Percentiles rank a stretch among this genome's conserved stretches.
Evolutionary conservation across 2,113 vertebrate genomes (phyloP).

Genomic region (Megaceryle torquata): DNA sequence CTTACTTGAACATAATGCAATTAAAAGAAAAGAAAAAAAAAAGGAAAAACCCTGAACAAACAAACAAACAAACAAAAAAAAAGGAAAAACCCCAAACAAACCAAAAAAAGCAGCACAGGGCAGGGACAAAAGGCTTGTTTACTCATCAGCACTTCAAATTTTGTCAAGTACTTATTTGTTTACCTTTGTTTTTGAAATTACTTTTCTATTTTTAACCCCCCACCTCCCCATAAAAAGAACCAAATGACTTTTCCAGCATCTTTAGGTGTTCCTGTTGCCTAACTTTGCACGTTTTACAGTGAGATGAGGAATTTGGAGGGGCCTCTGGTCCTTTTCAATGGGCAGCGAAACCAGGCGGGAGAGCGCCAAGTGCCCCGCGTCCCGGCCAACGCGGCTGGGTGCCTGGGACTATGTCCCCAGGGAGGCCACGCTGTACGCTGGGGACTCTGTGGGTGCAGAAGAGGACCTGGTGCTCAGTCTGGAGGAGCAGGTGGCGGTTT

Average conservation of each 20-base stretch:
- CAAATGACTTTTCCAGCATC: background rate
- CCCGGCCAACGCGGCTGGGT: background rate
- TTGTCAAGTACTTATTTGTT: background rate
- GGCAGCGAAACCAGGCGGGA: background rate
- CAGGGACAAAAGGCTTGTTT: constrained; percentile 49
- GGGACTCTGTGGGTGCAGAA: constrained; percentile 24
- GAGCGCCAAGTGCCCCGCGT: background rate
- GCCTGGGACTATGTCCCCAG: constrained; percentile 50
- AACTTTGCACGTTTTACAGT: background rate
- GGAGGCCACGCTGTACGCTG: constrained; percentile 50
- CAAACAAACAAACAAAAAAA: background rate
- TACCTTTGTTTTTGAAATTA: background rate
- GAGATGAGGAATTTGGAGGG: background rate
- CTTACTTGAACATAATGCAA: background rate
- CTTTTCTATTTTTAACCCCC: background rate
- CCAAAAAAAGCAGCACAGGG: constrained; percentile 31
- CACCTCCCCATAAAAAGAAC: background rate
- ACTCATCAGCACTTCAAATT: constrained; percentile 41
- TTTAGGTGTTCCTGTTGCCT: background rate
- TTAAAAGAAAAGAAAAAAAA: too few relatives aligned
- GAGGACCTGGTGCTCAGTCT: constrained; percentile 34
- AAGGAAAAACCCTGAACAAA: background rate
- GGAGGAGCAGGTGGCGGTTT: constrained; percentile 65
- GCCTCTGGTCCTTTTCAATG: background rate
- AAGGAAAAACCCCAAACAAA: background rate